Base-by-base conservation (phyloP, 1,140 invertebrate genomes). In the Melanaphis sacchari region DNA sequence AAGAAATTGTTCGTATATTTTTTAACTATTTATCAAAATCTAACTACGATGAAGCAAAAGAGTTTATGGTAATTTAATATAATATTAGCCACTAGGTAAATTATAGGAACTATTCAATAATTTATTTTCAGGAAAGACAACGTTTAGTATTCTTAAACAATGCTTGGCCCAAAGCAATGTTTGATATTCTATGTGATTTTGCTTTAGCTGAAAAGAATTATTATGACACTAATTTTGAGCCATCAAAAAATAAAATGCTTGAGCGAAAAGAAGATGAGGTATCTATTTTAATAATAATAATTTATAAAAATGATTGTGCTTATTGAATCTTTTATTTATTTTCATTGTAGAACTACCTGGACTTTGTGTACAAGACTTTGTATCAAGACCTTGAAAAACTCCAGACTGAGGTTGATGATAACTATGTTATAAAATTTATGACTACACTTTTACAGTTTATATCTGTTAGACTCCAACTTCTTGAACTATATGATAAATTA, bases 311-410 rank as follows among this genome's bases (percentile, higher is more conserved):
- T 46, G 46, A 31, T 43, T 87, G 11, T 15, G 31, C 6, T 21
- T 87, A 21, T 46, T 87, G 21, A 89, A 26, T 18, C 24, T 66
- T 46, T 1, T 21, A 24, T 40, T 21, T 84, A 26, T 93, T 93
- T 31, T 40, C 3, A 49, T 93, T 93, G 11, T 38, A 93, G 91
- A 93, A 85, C 31, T 93, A 93, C 40, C 26, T 93, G 18, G 81
- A 82, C 38, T 93, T 93, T 85, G 91, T 93, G 76, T 93, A 93
- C 9, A 93, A 85, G 84, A 54, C 91, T 7, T 93, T 93, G 31
- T 84, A 54, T 85, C 91, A 93, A 93, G 91, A 93, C 24, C 46
- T 93, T 7, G 91, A 93, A 85, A 93, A 93, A 85, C 81, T 93
- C 1, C n/a, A 85, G 21, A 9, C 81, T 43, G 66, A 76, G 6